A percentile compares a stretch with the other conserved stretches of the same genome.
Evolutionary conservation across 2,888 invertebrate species (phyloP).

Genomic region (Cataglyphis altisquamis): DNA sequence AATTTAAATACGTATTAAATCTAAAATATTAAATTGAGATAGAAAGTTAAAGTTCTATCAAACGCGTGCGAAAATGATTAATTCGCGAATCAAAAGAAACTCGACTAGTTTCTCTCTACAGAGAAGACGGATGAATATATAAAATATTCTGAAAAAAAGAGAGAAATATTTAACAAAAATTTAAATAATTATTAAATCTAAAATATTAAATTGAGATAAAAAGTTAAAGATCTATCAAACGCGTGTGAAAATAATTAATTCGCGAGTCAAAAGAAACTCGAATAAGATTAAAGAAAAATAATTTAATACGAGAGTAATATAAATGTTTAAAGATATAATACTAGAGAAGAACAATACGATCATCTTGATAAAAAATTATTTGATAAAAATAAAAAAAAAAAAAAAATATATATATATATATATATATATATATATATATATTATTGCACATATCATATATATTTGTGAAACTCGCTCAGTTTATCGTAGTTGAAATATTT

Average conservation of each 20-base stretch:
- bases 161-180: conserved; percentile 13
- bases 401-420: not conserved
- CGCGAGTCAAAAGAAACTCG: not conserved
- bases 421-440: not conserved
- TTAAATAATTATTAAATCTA: not conserved
- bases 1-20: not conserved
- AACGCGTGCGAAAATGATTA: not conserved
- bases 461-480: not conserved
- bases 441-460: not conserved
- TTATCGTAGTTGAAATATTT: not conserved
- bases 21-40: not conserved
- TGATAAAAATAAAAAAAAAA: not conserved
- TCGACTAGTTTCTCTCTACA: not conserved
- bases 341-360: not conserved
- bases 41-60: not conserved
- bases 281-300: not conserved
- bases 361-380: not conserved
- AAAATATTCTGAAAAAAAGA: not conserved
- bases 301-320: not conserved
- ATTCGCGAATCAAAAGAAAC: not conserved
- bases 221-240: not conserved
- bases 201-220: not conserved
- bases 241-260: not conserved
- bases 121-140: not conserved
- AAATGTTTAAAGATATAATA: not conserved